phyloP scores from a whole-genome alignment of 2,888 invertebrate species.

The Sesamia inferens region DNA sequence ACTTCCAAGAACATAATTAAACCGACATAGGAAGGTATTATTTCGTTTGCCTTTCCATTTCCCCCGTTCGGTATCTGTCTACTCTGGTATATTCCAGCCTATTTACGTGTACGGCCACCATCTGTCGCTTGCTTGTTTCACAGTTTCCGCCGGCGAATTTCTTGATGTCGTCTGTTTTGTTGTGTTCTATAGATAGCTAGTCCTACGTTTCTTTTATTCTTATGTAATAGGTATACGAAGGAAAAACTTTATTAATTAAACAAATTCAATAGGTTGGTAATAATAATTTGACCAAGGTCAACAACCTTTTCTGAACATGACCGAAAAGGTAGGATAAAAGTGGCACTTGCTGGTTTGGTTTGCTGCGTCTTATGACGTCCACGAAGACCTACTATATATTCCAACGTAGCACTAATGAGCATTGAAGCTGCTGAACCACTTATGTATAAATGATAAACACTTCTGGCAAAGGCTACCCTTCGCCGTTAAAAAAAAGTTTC shows the following conservation, averaged over 20 bases:
- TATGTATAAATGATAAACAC: background rate
- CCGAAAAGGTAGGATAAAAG: background rate
- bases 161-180: constrained; percentile 38
- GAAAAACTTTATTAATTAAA: background rate
- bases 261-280: background rate
- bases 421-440: background rate
- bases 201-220: background rate
- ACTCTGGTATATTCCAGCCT: constrained; percentile 2
- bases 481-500: background rate
- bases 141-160: constrained; percentile 45
- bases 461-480: background rate
- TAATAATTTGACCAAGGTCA: background rate
- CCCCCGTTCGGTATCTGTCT: constrained; percentile 7
- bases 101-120: constrained; percentile 33
- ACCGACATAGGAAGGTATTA: background rate
- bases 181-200: background rate
- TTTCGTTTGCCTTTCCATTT: constrained; percentile 16
- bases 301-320: background rate
- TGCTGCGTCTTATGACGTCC: background rate
- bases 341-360: background rate
- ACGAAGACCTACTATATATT: background rate
- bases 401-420: background rate
- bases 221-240: background rate
- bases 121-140: constrained; percentile 38
- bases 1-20: background rate